These are phyloP conservation scores for Corythoichthys haematopterus DNA, from an alignment of 2,113 vertebrate species.

Conservation along the genomic window DNA sequence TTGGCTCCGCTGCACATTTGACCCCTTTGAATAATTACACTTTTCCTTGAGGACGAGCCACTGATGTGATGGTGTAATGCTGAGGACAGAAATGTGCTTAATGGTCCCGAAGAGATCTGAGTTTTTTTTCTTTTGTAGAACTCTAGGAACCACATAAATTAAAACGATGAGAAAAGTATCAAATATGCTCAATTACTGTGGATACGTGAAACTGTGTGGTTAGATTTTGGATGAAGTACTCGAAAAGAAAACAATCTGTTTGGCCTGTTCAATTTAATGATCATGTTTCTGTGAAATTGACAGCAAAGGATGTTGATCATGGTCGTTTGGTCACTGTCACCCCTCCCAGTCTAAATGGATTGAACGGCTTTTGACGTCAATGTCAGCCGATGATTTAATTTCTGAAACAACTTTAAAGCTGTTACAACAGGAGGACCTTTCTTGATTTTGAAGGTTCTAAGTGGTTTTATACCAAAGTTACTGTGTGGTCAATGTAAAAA, in stretches of 20 bases:
- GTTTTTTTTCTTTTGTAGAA: neutral
- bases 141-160: neutral
- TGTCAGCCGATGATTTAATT: no score
- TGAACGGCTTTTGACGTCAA: no score
- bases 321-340: no score
- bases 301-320: no score
- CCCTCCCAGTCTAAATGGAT: no score
- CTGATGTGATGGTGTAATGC: slow-evolving; percentile 33
- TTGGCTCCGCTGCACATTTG: slow-evolving; percentile 42
- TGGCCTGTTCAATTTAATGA: neutral
- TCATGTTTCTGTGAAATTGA: no score
- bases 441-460: no score
- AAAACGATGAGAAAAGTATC: neutral
- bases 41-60: slow-evolving; percentile 33
- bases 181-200: neutral
- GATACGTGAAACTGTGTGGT: neutral
- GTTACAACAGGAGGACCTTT: no score
- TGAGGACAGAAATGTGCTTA: slow-evolving; percentile 29
- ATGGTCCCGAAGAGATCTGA: neutral
- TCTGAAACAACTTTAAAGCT: no score
- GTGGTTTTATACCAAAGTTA: no score
- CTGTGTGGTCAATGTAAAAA: no score
- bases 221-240: neutral
- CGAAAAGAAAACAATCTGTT: no score
- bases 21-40: slow-evolving; percentile 37